These are phyloP conservation scores for Drosophila nasuta DNA, from an alignment of 1,140 invertebrate species.

Conservation along the genomic window DNA sequence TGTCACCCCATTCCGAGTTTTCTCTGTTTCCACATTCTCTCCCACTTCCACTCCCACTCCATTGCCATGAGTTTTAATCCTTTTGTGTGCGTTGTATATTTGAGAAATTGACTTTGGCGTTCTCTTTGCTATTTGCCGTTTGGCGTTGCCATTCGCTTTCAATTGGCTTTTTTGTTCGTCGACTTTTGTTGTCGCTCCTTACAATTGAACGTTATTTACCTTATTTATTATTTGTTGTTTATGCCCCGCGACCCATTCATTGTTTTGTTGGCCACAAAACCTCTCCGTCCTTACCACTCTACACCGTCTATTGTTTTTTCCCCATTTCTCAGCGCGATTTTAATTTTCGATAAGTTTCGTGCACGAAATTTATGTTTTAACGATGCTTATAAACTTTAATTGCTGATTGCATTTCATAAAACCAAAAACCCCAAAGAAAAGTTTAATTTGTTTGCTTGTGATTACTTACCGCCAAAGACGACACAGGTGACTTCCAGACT, in stretches of 20 bases:
- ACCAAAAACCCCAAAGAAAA: background rate
- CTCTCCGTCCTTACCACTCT: background rate
- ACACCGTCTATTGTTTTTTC: constrained; percentile 47
- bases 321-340: constrained; percentile 46
- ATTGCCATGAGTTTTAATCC: constrained; percentile 56
- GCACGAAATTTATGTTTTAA: constrained; percentile 67
- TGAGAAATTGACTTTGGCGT: constrained; percentile 67
- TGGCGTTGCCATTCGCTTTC: constrained; percentile 40
- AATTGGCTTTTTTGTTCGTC: constrained; percentile 55
- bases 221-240: constrained; percentile 76
- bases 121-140: constrained; percentile 24
- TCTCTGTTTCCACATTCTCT: background rate
- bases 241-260: constrained; percentile 56
- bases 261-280: constrained; percentile 31
- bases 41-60: background rate
- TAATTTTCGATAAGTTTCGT: constrained; percentile 69
- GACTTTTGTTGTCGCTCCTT: constrained; percentile 48
- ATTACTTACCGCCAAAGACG: constrained; percentile 92
- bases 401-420: constrained; percentile 57
- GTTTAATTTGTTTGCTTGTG: constrained; percentile 13
- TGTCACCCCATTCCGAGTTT: background rate
- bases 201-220: constrained; percentile 71
- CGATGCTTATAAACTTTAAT: constrained; percentile 68
- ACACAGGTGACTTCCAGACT: constrained; percentile 93
- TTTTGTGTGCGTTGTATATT: constrained; percentile 67